Evolutionary conservation across 2,797 vertebrate genomes (phyloP).

Genomic region (Stomatorhinus walkeri): DNA sequence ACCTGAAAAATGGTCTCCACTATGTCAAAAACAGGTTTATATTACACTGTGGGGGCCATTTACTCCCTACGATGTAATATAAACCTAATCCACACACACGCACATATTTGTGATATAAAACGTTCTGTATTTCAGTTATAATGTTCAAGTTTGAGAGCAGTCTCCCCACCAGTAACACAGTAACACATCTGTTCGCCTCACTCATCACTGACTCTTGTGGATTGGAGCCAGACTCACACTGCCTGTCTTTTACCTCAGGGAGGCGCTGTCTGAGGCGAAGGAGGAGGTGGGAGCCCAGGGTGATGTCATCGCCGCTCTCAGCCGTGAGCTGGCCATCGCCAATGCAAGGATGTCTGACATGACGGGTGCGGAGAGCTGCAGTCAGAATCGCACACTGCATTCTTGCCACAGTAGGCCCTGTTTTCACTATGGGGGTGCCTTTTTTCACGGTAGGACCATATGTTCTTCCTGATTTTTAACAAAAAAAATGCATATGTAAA

Average conservation of each 20-base stretch:
- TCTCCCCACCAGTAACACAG: background rate
- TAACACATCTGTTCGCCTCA: background rate
- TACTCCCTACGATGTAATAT: background rate
- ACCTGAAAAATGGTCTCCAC: background rate
- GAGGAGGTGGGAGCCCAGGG: conserved; percentile 50
- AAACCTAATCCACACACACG: background rate
- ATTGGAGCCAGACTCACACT: background rate
- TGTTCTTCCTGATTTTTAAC: background rate
- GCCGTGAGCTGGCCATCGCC: conserved; percentile 50
- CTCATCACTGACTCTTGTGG: background rate
- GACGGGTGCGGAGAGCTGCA: conserved; percentile 52
- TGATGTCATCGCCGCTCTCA: conserved; percentile 49
- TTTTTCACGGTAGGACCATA: background rate
- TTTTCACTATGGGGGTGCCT: background rate
- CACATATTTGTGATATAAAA: background rate
- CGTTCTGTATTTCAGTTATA: background rate
- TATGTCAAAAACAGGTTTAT: background rate
- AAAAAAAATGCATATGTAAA: background rate
- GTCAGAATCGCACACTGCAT: background rate
- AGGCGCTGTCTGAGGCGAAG: conserved; percentile 47
- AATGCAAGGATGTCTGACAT: conserved; percentile 59
- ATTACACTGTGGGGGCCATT: background rate
- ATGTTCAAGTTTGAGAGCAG: background rate
- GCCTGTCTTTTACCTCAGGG: conserved; percentile 36
- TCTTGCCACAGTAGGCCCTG: background rate